Conservation (phyloP, 2,113 vertebrate genomes). For the Malurus alboscapulatus region DNA sequence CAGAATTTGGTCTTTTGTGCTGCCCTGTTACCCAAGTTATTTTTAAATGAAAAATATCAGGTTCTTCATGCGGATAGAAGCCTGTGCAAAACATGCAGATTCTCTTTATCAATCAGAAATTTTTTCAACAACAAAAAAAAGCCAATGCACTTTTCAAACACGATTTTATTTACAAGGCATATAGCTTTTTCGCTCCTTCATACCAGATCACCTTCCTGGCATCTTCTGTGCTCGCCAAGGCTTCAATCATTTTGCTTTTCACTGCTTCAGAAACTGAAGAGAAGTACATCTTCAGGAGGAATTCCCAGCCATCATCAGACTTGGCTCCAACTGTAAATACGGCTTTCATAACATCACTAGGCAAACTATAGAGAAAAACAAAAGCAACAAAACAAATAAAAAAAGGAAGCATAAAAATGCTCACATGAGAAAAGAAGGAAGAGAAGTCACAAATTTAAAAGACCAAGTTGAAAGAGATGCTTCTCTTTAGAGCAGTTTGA, state of each 20-base stretch:
- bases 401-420: not conserved
- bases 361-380: slow-evolving; percentile 74
- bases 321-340: slow-evolving; percentile 86
- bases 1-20: not conserved
- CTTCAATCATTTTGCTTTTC: slow-evolving; percentile 86
- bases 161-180: not conserved
- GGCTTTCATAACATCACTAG: slow-evolving; percentile 83
- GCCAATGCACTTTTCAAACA: not conserved
- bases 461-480: not conserved
- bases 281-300: slow-evolving; percentile 72
- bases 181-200: not conserved
- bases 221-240: slow-evolving; percentile 84
- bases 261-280: slow-evolving; percentile 77
- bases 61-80: not conserved
- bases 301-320: slow-evolving; percentile 77
- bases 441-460: not conserved
- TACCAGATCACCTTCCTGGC: slow-evolving; percentile 81
- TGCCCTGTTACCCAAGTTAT: not conserved
- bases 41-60: not conserved
- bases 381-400: not conserved
- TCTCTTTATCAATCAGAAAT: not conserved
- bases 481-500: not conserved
- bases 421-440: not conserved
- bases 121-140: not conserved
- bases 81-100: not conserved